phyloP scores from a whole-genome alignment of 2,888 invertebrate species.

The Creontiades dilutus region DNA sequence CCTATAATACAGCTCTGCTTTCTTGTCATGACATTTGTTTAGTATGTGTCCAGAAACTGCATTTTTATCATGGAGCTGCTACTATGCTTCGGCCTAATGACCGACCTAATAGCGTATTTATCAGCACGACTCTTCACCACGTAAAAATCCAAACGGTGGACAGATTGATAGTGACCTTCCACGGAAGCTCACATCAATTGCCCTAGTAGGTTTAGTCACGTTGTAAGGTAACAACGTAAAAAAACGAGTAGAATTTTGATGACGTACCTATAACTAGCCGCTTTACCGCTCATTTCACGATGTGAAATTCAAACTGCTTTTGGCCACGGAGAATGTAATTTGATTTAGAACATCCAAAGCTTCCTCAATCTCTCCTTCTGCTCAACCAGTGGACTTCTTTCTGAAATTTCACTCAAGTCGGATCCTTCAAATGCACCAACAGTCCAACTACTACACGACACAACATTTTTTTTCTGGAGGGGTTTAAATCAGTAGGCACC shows the following conservation, averaged over 20 bases:
- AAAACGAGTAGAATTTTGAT: conserved; percentile 33
- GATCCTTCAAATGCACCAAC: not conserved
- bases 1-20: conserved; percentile 34
- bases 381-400: not conserved
- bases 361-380: conserved; percentile 43
- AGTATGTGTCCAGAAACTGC: conserved; percentile 30
- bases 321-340: conserved; percentile 47
- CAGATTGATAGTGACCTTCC: not conserved
- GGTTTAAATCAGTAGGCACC: too few relatives aligned
- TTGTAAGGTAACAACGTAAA: conserved; percentile 18
- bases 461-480: not conserved
- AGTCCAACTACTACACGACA: not conserved
- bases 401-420: not conserved
- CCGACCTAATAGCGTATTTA: conserved; percentile 51
- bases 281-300: conserved; percentile 43
- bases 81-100: conserved; percentile 46
- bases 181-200: conserved; percentile 5
- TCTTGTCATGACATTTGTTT: conserved; percentile 39
- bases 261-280: not conserved
- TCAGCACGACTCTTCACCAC: conserved; percentile 40
- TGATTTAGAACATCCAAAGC: conserved; percentile 34
- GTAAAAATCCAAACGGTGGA: conserved; percentile 4
- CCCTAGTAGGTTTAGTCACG: not conserved
- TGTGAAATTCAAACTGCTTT: conserved; percentile 30
- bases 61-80: conserved; percentile 46